Percentiles rank a stretch among this genome's conserved stretches.
Conservation (phyloP, 2,888 invertebrate genomes). For the Lamproptera curius region DNA sequence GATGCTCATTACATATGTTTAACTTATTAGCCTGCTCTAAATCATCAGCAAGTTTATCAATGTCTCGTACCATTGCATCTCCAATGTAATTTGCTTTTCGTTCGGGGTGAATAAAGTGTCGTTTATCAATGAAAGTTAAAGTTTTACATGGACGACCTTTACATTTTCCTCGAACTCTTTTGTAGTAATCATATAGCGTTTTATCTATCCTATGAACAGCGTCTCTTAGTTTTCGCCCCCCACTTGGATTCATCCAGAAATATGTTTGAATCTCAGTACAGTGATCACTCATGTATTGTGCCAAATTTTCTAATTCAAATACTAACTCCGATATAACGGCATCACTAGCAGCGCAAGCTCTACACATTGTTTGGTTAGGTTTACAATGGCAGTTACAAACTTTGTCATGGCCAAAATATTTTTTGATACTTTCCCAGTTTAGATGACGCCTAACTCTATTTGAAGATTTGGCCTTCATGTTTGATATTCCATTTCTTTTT, state of each 20-base stretch:
- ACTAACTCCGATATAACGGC: conserved; percentile 55
- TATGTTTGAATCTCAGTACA: conserved; percentile 64
- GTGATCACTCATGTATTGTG: conserved; percentile 54
- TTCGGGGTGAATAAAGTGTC: conserved; percentile 25
- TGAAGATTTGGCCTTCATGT: conserved; percentile 6
- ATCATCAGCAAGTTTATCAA: conserved; percentile 31
- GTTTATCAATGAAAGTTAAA: conserved; percentile 47
- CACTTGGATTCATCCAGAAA: conserved; percentile 58
- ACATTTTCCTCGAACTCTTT: conserved; percentile 56
- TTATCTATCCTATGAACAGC: conserved; percentile 49
- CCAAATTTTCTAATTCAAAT: conserved; percentile 56
- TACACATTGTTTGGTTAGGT: conserved; percentile 51
- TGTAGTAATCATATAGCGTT: conserved; percentile 51
- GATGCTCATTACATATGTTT: conserved; percentile 28
- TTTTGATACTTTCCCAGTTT: conserved; percentile 44
- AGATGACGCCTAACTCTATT: conserved; percentile 30
- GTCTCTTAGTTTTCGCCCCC: conserved; percentile 53
- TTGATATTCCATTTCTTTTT: background rate
- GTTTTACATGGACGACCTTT: conserved; percentile 48
- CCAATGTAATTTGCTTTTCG: conserved; percentile 14
- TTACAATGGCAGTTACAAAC: conserved; percentile 53
- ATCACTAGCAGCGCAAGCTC: conserved; percentile 55
- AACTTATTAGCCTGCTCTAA: conserved; percentile 32
- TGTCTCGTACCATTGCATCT: conserved; percentile 16
- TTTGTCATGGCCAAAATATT: conserved; percentile 48